phyloP scores from a whole-genome alignment of 1,140 invertebrate species.

The Magallana ariakensis region DNA sequence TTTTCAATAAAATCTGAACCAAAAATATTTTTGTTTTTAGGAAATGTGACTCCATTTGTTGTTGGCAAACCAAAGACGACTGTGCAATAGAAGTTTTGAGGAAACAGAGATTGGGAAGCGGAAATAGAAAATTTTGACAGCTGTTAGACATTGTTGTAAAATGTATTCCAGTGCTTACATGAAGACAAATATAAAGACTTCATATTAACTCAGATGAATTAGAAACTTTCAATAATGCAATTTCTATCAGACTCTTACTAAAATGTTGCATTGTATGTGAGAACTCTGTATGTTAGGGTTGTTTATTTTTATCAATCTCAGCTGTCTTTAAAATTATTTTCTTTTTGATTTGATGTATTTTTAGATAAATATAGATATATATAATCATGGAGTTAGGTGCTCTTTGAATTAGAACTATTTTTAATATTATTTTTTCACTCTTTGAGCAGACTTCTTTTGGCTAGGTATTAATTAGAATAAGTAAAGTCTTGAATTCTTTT shows the following conservation, averaged over 20 bases:
- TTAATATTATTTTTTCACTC: too few relatives aligned
- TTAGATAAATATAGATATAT: too few relatives aligned
- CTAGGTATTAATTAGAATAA: too few relatives aligned
- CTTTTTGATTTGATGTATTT: too few relatives aligned
- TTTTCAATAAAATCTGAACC: not conserved
- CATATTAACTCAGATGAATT: too few relatives aligned
- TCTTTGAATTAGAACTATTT: too few relatives aligned
- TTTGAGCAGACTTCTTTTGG: too few relatives aligned
- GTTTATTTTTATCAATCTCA: not conserved
- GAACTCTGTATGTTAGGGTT: not conserved
- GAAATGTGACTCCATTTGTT: constrained; percentile 58
- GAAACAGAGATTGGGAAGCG: too few relatives aligned
- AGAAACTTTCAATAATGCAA: not conserved
- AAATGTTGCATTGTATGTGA: not conserved
- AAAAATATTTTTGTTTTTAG: constrained; percentile 52
- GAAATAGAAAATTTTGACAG: not conserved
- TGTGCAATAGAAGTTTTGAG: constrained; percentile 45
- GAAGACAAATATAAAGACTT: too few relatives aligned
- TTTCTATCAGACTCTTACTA: not conserved
- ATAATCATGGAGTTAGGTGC: too few relatives aligned
- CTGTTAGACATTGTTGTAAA: not conserved
- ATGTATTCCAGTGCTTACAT: constrained; percentile 13
- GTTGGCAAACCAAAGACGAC: constrained; percentile 61
- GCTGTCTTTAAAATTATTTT: too few relatives aligned
- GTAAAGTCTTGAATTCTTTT: too few relatives aligned